These are phyloP conservation scores for Acyrthosiphon pisum DNA, from an alignment of 1,140 invertebrate species.

Conservation along the genomic window DNA sequence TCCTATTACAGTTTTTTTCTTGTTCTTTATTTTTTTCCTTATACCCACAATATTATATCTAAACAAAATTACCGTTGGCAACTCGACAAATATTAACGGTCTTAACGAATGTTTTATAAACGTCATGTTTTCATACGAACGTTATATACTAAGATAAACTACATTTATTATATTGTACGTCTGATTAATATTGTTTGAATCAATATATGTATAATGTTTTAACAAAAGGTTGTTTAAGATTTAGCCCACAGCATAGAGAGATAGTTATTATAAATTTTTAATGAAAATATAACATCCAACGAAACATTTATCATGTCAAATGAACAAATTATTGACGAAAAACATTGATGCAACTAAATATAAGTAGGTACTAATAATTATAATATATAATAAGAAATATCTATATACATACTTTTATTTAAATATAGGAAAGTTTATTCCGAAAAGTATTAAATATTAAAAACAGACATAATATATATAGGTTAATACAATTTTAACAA, in stretches of 20 bases:
- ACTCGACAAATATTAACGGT: background rate
- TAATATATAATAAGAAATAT: background rate
- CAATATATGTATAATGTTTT: background rate
- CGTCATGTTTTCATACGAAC: background rate
- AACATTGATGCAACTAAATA: too few relatives aligned
- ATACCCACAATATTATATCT: background rate
- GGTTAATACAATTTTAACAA: background rate
- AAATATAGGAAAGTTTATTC: background rate
- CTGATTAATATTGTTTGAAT: background rate
- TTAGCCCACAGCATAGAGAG: background rate
- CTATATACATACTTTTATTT: background rate
- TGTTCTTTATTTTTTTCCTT: background rate
- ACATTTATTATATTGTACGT: background rate
- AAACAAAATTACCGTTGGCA: background rate
- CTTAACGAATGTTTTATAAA: background rate
- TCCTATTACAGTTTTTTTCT: background rate
- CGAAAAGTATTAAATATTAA: background rate
- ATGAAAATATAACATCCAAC: background rate
- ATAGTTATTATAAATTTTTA: background rate
- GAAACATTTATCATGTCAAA: background rate
- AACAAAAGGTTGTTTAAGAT: background rate
- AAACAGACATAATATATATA: background rate
- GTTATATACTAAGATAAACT: background rate
- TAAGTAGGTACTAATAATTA: too few relatives aligned
- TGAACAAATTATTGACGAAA: too few relatives aligned